These are phyloP conservation scores for Drosophila stalkeri DNA, from an alignment of 2,888 invertebrate species.

Conservation along the genomic window DNA sequence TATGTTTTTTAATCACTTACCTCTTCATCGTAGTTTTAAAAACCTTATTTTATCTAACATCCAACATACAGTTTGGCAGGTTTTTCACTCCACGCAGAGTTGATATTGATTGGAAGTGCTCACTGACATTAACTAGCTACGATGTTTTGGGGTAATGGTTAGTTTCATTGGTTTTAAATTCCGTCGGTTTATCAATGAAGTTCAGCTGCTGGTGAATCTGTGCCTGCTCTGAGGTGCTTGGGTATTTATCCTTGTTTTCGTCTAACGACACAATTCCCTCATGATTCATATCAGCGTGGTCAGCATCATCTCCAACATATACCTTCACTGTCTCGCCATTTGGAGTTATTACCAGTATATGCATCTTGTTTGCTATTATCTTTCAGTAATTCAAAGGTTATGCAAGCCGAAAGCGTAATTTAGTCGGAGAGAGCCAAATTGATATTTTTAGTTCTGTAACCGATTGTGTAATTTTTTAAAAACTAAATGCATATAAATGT, in stretches of 20 bases:
- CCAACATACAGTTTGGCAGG: neutral
- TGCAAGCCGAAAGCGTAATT: conserved; percentile 47
- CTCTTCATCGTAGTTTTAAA: too few species aligned
- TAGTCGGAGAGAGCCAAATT: conserved; percentile 44
- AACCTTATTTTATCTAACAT: neutral
- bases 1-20: neutral
- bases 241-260: conserved; percentile 8
- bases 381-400: conserved; percentile 17
- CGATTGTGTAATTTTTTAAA: conserved; percentile 34
- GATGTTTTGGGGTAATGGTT: neutral
- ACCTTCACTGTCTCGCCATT: conserved; percentile 53
- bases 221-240: conserved; percentile 7
- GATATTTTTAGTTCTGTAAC: conserved; percentile 10
- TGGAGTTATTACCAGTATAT: conserved; percentile 63
- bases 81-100: neutral
- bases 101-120: neutral
- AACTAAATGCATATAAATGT: neutral
- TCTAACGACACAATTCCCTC: conserved; percentile 8
- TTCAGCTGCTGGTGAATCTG: neutral
- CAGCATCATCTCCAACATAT: conserved; percentile 44
- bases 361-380: conserved; percentile 37
- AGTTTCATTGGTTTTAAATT: neutral
- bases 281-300: neutral
- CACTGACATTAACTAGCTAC: neutral
- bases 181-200: neutral